Percentiles rank a stretch among this genome's conserved stretches.
These are phyloP conservation scores for Plusia festucae DNA, from an alignment of 2,888 invertebrate genomes.

Conservation along the genomic window DNA sequence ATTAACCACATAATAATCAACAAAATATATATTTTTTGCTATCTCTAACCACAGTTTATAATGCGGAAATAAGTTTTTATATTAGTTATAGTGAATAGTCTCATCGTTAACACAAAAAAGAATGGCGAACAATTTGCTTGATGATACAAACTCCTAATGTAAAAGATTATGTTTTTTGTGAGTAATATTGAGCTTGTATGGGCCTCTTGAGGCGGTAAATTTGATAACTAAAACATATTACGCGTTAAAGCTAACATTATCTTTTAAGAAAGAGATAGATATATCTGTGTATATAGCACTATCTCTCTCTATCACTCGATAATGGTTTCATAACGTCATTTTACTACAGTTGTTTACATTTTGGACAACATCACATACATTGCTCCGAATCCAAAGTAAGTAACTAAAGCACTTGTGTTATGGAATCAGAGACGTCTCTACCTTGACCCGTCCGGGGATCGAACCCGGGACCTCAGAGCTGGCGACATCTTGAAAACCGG, in stretches of 20 bases:
- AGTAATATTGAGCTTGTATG: neutral
- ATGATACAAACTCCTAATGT: conserved; percentile 30
- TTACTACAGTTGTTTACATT: too few relatives aligned
- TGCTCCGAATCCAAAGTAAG: too few relatives aligned
- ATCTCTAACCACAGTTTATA: conserved; percentile 17
- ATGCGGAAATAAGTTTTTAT: conserved; percentile 52
- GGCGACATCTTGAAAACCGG: too few relatives aligned
- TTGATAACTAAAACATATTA: neutral
- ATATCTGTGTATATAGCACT: neutral
- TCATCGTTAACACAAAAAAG: conserved; percentile 38
- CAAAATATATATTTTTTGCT: conserved; percentile 13
- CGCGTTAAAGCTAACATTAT: neutral
- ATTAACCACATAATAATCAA: neutral
- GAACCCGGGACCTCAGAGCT: too few relatives aligned
- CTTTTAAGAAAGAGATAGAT: neutral
- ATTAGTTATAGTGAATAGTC: neutral
- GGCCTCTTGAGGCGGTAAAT: neutral
- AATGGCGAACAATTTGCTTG: conserved; percentile 22
- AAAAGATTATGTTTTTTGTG: conserved; percentile 18
- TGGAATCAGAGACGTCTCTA: too few relatives aligned
- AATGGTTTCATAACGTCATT: neutral
- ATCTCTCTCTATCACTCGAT: neutral
- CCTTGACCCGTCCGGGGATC: too few relatives aligned
- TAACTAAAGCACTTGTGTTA: too few relatives aligned
- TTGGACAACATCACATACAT: too few relatives aligned